These are phyloP conservation scores for Episyrphus balteatus DNA, from an alignment of 1,140 invertebrate genomes.

Conservation along the genomic window DNA sequence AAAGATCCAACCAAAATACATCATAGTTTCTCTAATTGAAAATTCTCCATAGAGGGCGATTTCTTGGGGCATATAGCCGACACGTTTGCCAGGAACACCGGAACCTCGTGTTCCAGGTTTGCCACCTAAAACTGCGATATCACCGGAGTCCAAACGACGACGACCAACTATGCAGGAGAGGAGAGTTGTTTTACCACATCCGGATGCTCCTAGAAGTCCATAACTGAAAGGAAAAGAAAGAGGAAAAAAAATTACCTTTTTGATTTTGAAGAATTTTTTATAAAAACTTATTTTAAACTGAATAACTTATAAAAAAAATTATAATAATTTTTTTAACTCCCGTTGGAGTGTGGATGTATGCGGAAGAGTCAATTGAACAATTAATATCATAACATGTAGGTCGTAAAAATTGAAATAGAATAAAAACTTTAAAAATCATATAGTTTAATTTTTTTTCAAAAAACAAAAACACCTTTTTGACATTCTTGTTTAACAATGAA, in stretches of 20 bases:
- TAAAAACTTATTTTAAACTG: no score
- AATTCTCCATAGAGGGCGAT: constrained; percentile 91
- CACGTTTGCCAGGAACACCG: constrained; percentile 78
- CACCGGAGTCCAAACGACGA: constrained; percentile 61
- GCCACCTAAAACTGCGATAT: constrained; percentile 73
- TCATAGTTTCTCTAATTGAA: constrained; percentile 87
- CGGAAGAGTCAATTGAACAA: no score
- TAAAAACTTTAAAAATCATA: no score
- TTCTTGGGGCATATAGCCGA: constrained; percentile 79
- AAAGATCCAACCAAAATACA: constrained; percentile 94
- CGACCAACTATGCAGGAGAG: constrained; percentile 75
- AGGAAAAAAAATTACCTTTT: neutral
- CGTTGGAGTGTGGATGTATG: no score
- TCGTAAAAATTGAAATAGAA: no score
- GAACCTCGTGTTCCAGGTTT: constrained; percentile 70
- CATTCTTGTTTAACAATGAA: no score
- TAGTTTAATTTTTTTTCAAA: no score
- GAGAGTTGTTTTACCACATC: constrained; percentile 75
- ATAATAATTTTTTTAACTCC: no score
- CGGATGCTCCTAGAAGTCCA: constrained; percentile 70
- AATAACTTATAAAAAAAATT: no score
- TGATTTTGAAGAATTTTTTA: no score
- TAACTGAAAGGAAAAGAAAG: constrained; percentile 45
- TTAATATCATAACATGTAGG: no score
- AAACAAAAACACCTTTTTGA: no score